Base-by-base conservation (phyloP, 2,888 invertebrate genomes). In the Drosophila picticornis region DNA sequence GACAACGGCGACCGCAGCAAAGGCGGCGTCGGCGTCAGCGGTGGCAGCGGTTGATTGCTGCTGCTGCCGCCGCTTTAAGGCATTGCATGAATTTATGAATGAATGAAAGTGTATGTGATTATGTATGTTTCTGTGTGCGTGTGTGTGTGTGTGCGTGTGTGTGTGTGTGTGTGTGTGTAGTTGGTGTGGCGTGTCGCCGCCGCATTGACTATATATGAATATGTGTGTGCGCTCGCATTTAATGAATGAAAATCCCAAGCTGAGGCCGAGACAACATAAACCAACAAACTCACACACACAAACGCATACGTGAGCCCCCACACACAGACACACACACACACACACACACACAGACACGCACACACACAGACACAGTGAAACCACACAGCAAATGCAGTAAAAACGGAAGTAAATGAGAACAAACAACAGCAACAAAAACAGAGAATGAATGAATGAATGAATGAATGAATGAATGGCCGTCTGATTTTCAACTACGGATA, bases 161-260 rank as follows among this genome's bases (percentile, higher is more conserved):
- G 36, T 68, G 55, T 68, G 31, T 62, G 59, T 74, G 58, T 67
- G 66, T 67, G 55, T 62, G 52, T 69, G 59, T 72, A 62, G 59
- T 52, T 52, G 72, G n/a, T 63, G 53, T 74, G 46, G 76, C 59
- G 70, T 75, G 79, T 70, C 72, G 77, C 77, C 61, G 68, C 50
- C 59, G 61, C 46, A 46, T 46, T 59, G 38, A 60, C 48, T 43
- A 25, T 57, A 43, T 43, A 40, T 38, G 27, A 27, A 34, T 69
- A 69, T 59, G 64, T 71, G 68, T 59, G 60, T 78, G 84, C 72
- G 87, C 55, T 81, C 77, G 64, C 71, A 74, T 85, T 85, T 90
- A 84, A 90, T 85, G 85, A 85, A 85, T 85, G 85, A 90, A 85
- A 84, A 90, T 85, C 85, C 84, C 80, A 83, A 72, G 87, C 87